phyloP scores from a whole-genome alignment of 2,888 invertebrate genomes.

The Liposcelis brunnea region DNA sequence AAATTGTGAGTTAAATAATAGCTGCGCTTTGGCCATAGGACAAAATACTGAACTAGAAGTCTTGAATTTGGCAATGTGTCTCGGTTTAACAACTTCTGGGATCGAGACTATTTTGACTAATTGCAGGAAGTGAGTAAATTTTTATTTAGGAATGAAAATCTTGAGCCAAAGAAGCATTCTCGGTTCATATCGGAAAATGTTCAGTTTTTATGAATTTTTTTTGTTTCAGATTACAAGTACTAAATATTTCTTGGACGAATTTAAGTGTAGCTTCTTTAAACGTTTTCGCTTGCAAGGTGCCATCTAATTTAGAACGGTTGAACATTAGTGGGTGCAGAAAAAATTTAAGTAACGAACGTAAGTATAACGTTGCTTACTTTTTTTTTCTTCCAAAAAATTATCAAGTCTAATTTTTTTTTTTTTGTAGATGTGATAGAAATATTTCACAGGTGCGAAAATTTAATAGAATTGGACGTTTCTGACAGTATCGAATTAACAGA shows the following conservation, averaged over 20 bases:
- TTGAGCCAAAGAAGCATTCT: too few relatives aligned
- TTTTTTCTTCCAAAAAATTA: conserved; percentile 4
- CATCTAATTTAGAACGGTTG: conserved; percentile 47
- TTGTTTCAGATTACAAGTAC: conserved; percentile 44
- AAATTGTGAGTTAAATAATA: conserved; percentile 45
- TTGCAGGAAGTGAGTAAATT: conserved; percentile 35
- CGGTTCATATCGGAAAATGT: too few relatives aligned
- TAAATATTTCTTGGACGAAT: conserved; percentile 72
- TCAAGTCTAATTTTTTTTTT: conserved; percentile 10
- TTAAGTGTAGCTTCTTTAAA: conserved; percentile 41
- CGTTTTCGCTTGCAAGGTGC: conserved; percentile 40
- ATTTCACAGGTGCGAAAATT: conserved; percentile 43
- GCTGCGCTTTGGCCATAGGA: conserved; percentile 48
- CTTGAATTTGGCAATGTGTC: conserved; percentile 68
- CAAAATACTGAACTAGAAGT: conserved; percentile 51
- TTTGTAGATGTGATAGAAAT: conserved; percentile 49
- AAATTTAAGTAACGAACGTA: conserved; percentile 55
- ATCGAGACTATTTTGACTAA: conserved; percentile 41
- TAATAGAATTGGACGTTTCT: conserved; percentile 74
- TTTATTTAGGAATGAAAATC: conserved; percentile 1
- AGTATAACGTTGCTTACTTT: conserved; percentile 25
- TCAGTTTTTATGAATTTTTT: too few relatives aligned
- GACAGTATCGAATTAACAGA: conserved; percentile 62
- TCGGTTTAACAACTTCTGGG: conserved; percentile 47
- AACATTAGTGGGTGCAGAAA: conserved; percentile 72